These are phyloP conservation scores for Pelodiscus sinensis DNA, from an alignment of 2,113 vertebrate species.

Conservation along the genomic window DNA sequence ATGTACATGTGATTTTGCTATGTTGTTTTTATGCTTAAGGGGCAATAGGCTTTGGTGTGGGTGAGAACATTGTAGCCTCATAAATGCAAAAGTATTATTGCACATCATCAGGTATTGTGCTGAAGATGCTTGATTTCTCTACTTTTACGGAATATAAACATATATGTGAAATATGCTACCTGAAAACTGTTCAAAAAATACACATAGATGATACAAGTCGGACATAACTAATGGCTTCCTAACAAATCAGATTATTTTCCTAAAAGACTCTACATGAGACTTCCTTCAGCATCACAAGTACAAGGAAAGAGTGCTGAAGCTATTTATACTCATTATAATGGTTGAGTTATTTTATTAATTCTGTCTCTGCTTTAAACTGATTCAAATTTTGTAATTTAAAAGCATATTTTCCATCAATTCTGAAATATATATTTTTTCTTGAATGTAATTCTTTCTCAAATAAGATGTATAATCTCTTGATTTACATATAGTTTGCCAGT, in stretches of 20 bases:
- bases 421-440: not conserved
- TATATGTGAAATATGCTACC: not conserved
- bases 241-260: conserved; percentile 46
- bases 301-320: conserved; percentile 17
- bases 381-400: conserved; percentile 44
- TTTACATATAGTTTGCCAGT: not conserved
- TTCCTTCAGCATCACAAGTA: conserved; percentile 2
- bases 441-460: not conserved
- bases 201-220: not conserved
- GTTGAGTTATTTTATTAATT: conserved; percentile 23
- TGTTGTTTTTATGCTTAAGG: conserved; percentile 44
- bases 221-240: conserved; percentile 48
- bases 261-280: conserved; percentile 3
- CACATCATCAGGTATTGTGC: conserved; percentile 35
- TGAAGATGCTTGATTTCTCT: conserved; percentile 42
- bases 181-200: conserved; percentile 15
- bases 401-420: conserved; percentile 29
- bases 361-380: conserved; percentile 12
- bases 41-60: conserved; percentile 38
- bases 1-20: conserved; percentile 65
- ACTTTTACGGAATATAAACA: conserved; percentile 47
- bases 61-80: conserved; percentile 44
- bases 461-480: not conserved
- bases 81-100: conserved; percentile 48
- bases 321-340: conserved; percentile 25